Evolutionary conservation across 2,888 invertebrate genomes (phyloP), one percentile per base, ranked within the genome.

Genomic region (Phengaris arion): DNA sequence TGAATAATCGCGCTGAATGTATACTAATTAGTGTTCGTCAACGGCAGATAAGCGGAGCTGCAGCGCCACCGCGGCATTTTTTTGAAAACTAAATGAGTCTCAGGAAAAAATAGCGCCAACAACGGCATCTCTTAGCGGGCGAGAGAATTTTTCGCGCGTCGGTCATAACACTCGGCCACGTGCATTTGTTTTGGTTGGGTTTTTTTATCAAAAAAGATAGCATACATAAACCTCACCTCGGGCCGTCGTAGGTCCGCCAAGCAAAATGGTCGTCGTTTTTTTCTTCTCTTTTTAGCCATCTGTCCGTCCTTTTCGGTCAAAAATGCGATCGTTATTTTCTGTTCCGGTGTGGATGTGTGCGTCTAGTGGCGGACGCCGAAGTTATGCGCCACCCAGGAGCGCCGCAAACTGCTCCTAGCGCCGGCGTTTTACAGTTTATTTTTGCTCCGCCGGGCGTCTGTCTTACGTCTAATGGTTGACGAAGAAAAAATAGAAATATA

Each of bases 271-370:
- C 88, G 93, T 89, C 91, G 91, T 93, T 93, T 93, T 93, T 93
- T 93, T 93, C 93, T 92, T 93, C 93, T 93, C 93, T 93, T 93
- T 93, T 93, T 91, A 91, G 87, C 91, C 91, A 93, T 93, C 91
- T 92, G 91, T 93, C 93, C 88, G 92, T 93, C 93, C 93, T 93
- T 93, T 93, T 93, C 93, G 89, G 92, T 89, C 93, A 93, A 93
- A 93, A 93, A 93, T 91, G 92, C 94, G 94, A 94, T 94, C 94
- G 94, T 94, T 94, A 94, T 94, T 94, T 83, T 94, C 93, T 92
- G 93, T 93, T 93, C 92, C 92, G 93, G 90, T 88, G 88, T 85
- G 85, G 85, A 81, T 93, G 93, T 93, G 93, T 93, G 93, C 88
- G 93, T 93, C 85, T 84, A 85, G 85, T 85, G 86, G 79, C 84